Evolutionary conservation across 2,888 invertebrate species (phyloP).

Genomic region (Podotricha telesiphe): DNA sequence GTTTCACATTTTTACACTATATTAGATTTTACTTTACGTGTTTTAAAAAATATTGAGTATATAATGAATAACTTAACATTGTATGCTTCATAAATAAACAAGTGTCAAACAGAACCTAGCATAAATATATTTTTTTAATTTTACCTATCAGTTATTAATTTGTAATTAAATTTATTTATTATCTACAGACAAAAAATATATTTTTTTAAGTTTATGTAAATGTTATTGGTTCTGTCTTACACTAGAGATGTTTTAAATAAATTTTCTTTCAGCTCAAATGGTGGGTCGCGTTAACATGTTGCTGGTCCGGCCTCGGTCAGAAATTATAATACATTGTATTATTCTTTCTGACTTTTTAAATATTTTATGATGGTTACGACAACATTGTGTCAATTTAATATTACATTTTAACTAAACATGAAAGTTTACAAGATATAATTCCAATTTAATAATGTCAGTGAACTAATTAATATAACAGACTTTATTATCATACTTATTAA

Average conservation of each 20-base stretch:
- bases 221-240: constrained; percentile 64
- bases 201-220: constrained; percentile 42
- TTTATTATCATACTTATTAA: too few species aligned
- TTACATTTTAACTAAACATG: neutral
- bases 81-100: constrained; percentile 28
- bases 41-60: neutral
- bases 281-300: constrained; percentile 55
- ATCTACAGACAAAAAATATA: neutral
- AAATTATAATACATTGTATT: constrained; percentile 77
- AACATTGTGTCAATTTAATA: constrained; percentile 51
- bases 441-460: too few species aligned
- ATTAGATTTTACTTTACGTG: neutral
- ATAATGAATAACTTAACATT: neutral
- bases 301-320: constrained; percentile 64
- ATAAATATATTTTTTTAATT: constrained; percentile 44
- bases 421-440: too few species aligned
- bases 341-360: constrained; percentile 70
- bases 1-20: neutral
- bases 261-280: constrained; percentile 78
- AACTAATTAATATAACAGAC: too few species aligned
- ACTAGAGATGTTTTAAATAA: constrained; percentile 62
- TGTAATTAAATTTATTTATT: constrained; percentile 38
- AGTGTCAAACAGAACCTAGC: constrained; percentile 68
- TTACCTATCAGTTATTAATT: neutral
- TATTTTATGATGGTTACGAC: constrained; percentile 64